Evolutionary conservation across 2,113 vertebrate species (phyloP).

Genomic region (Nicator chloris): DNA sequence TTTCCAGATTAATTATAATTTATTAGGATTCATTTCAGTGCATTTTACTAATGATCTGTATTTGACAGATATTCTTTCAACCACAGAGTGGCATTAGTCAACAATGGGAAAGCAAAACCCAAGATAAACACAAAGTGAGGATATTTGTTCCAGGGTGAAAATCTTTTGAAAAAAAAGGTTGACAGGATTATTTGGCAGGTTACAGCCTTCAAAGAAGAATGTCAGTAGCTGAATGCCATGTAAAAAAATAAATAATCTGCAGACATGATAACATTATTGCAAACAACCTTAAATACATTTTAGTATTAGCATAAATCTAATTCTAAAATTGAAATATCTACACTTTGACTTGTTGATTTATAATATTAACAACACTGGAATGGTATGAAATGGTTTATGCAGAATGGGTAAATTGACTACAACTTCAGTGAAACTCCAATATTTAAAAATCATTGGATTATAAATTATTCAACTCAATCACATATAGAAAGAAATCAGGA

Average conservation of each 20-base stretch:
- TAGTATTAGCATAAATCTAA: neutral
- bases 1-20: conserved; percentile 26
- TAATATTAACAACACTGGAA: neutral
- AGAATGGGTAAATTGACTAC: neutral
- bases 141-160: conserved; percentile 18
- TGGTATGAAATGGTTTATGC: neutral
- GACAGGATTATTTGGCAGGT: neutral
- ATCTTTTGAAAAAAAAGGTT: conserved; percentile 24
- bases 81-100: conserved; percentile 17
- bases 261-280: neutral
- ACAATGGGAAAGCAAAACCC: neutral
- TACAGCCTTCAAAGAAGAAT: neutral
- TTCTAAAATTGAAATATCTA: neutral
- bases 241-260: neutral
- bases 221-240: neutral
- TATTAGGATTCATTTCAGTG: conserved; percentile 43
- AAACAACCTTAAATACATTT: conserved; percentile 7
- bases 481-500: neutral
- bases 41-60: conserved; percentile 2
- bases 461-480: neutral
- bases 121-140: neutral
- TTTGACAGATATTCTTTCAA: conserved; percentile 45
- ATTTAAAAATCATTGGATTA: neutral
- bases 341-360: neutral
- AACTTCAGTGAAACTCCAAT: neutral